phyloP scores from a whole-genome alignment of 2,113 vertebrate species.

The Hirundichthys speculiger region DNA sequence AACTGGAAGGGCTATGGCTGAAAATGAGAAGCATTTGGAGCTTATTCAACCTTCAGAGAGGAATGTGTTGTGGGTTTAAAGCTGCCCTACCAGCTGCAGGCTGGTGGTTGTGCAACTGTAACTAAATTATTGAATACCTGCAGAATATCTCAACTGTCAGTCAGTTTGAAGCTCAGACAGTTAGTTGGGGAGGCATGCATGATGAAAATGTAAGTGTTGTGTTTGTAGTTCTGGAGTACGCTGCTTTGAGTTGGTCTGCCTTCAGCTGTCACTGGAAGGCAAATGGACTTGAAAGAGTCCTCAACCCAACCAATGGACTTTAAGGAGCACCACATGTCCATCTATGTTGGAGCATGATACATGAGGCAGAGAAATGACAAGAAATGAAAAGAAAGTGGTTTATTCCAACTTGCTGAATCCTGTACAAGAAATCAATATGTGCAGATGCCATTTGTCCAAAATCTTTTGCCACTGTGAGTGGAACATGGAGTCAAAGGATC shows the following conservation, averaged over 20 bases:
- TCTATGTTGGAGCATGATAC: conserved; percentile 36
- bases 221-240: conserved; percentile 29
- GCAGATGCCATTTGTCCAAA: too few species aligned
- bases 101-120: conserved; percentile 38
- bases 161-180: conserved; percentile 51
- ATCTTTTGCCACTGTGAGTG: too few species aligned
- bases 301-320: conserved; percentile 30
- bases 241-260: conserved; percentile 23
- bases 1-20: conserved; percentile 64
- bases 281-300: conserved; percentile 49
- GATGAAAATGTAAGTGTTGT: conserved; percentile 51
- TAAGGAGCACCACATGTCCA: conserved; percentile 29
- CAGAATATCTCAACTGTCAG: conserved; percentile 59
- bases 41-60: conserved; percentile 44
- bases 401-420: conserved; percentile 22
- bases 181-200: conserved; percentile 25
- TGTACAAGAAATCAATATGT: conserved; percentile 7
- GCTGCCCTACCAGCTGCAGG: conserved; percentile 38
- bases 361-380: conserved; percentile 52
- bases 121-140: conserved; percentile 76
- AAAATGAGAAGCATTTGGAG: conserved; percentile 66
- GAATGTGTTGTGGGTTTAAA: conserved; percentile 35
- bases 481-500: too few species aligned
- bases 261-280: conserved; percentile 56
- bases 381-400: conserved; percentile 27